Conservation (phyloP, 2,113 vertebrate species). For the Corydoras maculifer region DNA sequence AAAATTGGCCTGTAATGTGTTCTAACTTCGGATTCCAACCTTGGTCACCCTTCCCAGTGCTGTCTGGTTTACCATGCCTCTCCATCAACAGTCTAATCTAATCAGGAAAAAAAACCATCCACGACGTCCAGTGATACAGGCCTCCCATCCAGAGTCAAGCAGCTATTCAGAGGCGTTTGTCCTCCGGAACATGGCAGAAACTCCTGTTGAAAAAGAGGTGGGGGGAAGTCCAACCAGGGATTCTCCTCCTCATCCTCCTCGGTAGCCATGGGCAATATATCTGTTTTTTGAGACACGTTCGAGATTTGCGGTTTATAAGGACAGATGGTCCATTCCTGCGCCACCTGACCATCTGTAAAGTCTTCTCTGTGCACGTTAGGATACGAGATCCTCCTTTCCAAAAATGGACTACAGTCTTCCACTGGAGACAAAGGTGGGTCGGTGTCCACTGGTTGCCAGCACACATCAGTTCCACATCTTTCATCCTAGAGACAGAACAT, state of each 20-base stretch:
- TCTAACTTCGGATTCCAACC: too few relatives aligned
- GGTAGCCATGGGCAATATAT: not conserved
- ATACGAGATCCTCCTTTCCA: conserved; percentile 44
- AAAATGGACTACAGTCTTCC: conserved; percentile 42
- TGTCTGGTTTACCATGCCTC: not conserved
- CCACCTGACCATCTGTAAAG: not conserved
- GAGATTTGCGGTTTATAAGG: conserved; percentile 13
- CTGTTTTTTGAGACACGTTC: conserved; percentile 8
- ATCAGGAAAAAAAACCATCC: conserved; percentile 17
- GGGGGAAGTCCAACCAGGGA: conserved; percentile 10
- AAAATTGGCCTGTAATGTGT: too few relatives aligned
- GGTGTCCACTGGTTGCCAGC: conserved; percentile 36
- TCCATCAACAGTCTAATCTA: not conserved
- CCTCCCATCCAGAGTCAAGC: conserved; percentile 33
- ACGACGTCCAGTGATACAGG: conserved; percentile 29
- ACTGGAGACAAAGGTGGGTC: conserved; percentile 64
- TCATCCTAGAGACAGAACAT: conserved; percentile 44
- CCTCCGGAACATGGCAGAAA: conserved; percentile 11
- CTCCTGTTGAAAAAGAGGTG: conserved; percentile 6
- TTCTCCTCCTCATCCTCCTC: conserved; percentile 39
- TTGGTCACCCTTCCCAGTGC: too few relatives aligned
- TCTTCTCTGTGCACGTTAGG: conserved; percentile 35
- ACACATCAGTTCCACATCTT: conserved; percentile 5
- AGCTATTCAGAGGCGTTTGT: conserved; percentile 25
- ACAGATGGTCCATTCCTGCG: not conserved